Percentiles rank a stretch among this genome's conserved stretches.
Evolutionary conservation across 2,113 vertebrate genomes (phyloP).

Genomic region (Arothron firmamentum): DNA sequence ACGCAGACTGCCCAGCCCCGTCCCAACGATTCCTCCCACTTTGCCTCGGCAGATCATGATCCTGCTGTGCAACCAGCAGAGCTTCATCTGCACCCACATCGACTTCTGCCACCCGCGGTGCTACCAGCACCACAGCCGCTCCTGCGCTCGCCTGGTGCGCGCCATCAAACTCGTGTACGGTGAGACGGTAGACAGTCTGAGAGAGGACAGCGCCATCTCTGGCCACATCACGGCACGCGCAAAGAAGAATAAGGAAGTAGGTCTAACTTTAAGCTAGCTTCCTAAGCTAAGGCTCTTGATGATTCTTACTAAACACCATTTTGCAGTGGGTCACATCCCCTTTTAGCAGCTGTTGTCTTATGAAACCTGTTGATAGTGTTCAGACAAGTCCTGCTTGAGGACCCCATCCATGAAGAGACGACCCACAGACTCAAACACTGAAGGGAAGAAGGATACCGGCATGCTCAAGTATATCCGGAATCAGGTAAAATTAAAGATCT

Average conservation of each 20-base stretch:
- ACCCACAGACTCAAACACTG: constrained; percentile 82
- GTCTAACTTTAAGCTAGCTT: not conserved
- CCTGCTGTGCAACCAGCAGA: constrained; percentile 96
- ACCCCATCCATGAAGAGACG: constrained; percentile 95
- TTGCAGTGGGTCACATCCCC: too few relatives aligned
- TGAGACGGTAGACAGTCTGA: constrained; percentile 88
- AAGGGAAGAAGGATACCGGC: constrained; percentile 95
- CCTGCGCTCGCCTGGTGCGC: constrained; percentile 91
- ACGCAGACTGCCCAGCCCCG: not conserved
- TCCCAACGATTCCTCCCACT: not conserved
- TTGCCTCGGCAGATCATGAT: constrained; percentile 88
- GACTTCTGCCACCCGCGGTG: constrained; percentile 98
- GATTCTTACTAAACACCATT: too few relatives aligned
- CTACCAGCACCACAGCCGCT: constrained; percentile 96
- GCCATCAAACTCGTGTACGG: constrained; percentile 96
- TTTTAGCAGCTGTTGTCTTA: not conserved
- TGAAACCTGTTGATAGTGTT: constrained; percentile 76
- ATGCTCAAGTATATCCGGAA: constrained; percentile 98
- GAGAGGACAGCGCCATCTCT: constrained; percentile 73
- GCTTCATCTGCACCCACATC: constrained; percentile 94
- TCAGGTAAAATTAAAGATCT: constrained; percentile 77
- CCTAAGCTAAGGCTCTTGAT: too few relatives aligned
- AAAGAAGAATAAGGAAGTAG: constrained; percentile 94
- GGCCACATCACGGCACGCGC: constrained; percentile 73
- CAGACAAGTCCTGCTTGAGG: constrained; percentile 93